phyloP scores from a whole-genome alignment of 1,140 invertebrate genomes.

The Phocides pigmalion region DNA sequence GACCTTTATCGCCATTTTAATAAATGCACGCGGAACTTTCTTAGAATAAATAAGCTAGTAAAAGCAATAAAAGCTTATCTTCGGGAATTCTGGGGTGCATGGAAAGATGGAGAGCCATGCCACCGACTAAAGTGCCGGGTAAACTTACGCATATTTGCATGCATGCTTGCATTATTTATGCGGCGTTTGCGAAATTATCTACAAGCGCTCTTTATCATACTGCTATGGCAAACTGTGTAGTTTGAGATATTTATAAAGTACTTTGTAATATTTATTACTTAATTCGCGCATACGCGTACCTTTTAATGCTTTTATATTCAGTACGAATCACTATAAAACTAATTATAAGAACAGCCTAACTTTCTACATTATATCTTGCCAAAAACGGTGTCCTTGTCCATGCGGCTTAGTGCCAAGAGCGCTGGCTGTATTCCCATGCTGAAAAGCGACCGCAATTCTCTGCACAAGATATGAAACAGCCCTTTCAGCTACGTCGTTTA shows the following conservation, averaged over 20 bases:
- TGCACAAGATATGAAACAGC: no score
- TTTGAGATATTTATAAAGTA: constrained; percentile 13
- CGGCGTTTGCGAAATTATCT: constrained; percentile 16
- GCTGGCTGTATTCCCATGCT: no score
- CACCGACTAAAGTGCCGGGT: constrained; percentile 22
- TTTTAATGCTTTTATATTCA: not conserved
- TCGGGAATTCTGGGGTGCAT: constrained; percentile 41
- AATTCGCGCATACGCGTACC: not conserved
- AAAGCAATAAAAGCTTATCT: constrained; percentile 65
- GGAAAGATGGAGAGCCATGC: constrained; percentile 27
- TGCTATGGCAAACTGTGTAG: not conserved
- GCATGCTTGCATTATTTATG: constrained; percentile 29
- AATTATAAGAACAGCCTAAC: no score
- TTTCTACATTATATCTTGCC: no score
- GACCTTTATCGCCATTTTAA: constrained; percentile 77
- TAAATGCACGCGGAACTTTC: constrained; percentile 70
- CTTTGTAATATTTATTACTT: constrained; percentile 9
- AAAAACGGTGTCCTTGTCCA: no score
- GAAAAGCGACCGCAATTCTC: no score
- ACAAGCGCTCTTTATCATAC: constrained; percentile 16
- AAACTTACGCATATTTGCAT: constrained; percentile 33
- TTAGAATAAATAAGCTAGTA: constrained; percentile 62
- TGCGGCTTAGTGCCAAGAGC: no score
- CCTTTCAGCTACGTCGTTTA: no score
- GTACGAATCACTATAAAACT: no score